Base-by-base conservation (phyloP, 2,888 invertebrate genomes). In the Didymodactylos carnosus region DNA sequence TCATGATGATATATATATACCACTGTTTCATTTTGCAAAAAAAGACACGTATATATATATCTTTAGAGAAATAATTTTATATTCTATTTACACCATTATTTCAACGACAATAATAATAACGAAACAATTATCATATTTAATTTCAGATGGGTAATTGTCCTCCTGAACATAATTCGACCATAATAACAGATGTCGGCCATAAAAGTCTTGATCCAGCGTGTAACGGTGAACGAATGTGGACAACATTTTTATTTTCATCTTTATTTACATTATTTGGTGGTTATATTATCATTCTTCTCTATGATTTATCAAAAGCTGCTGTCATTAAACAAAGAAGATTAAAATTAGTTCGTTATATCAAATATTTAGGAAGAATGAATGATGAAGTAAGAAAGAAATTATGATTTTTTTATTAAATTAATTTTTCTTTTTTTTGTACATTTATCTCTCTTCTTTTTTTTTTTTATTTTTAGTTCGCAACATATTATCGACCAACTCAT, bases 181-280 rank as follows among this genome's bases (percentile, higher is more conserved):
- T 51, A 19, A 46, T 62, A n/a, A 72, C 43, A 39, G 53, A 70
- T 16, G 62, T 71, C 10, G 62, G 53, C 25, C 11, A 71, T 39
- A 74, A 19, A 29, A 74, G 43, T 72, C 53, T 74, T 25, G 75
- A 75, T 41, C 72, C 72, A n/a, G 46, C 39, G 29, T 75, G 75
- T 39, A 72, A 71, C 40, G 75, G 75, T 25, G 27, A 69, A 41
- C 46, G 75, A 11, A 71, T 69, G 43, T 75, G 75, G 75, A 72
- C 72, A 46, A 72, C 53, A 8, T 75, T 75, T 72, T 41, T 75
- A n/a, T 62, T 69, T 29, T 72, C 75, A 6, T 72, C 72, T 14
- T 23, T 72, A 19, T 23, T 75, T 3, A 70, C 70, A 39, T 69
- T 75, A 19, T 53, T 75, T 29, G 72, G 72, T 6, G 75, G 75